Evolutionary conservation across 2,113 vertebrate species (phyloP), one percentile per base, ranked within the genome.

Genomic region (Ptilonorhynchus violaceus): DNA sequence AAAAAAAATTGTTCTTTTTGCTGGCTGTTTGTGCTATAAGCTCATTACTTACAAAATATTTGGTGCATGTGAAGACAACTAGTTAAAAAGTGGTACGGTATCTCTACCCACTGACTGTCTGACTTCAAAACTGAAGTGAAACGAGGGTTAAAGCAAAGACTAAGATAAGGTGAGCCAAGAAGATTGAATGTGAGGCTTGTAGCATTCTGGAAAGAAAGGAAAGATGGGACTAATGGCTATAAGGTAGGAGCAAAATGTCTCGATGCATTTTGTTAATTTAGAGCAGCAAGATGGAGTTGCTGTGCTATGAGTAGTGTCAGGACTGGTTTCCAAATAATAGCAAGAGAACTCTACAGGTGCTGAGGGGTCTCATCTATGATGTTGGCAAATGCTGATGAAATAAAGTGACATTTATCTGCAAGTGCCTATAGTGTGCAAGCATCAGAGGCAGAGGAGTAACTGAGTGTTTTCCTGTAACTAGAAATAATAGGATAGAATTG

Each of bases 11-110:
- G 10, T 39, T 64, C 0, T 74, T 79, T 47, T 66, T 0, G 1
- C 19, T 53, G 5, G 9, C n/a, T 74, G 15, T 75, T 93, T 12
- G 37, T 0, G 0, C 27, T 52, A 6, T 63, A 37, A 70, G 6
- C 15, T 77, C 0, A 0, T 70, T 78, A 49, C 19, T 93, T 79
- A 70, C 1, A 17, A 78, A 68, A n/a, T 39, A 21, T 39, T 72
- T 53, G 60, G 35, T 63, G 5, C 58, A 14, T 69, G 76, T 25
- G 9, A 44, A 37, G 58, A 89, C 21, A 69, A 10, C 25, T 39
- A 21, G 6, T 78, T 49, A 31, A 70, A 80, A 90, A 52, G 47
- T 63, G 15, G 24, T 28, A 15, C 2, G 4, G 8, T 35, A 12
- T 14, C 44, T 78, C 39, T 58, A 2, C 15, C 46, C 12, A 21